Evolutionary conservation across 37 sponge, comb jelly and placozoan genomes (phyloP).

Genomic region (Cladorhizidae sp.): DNA sequence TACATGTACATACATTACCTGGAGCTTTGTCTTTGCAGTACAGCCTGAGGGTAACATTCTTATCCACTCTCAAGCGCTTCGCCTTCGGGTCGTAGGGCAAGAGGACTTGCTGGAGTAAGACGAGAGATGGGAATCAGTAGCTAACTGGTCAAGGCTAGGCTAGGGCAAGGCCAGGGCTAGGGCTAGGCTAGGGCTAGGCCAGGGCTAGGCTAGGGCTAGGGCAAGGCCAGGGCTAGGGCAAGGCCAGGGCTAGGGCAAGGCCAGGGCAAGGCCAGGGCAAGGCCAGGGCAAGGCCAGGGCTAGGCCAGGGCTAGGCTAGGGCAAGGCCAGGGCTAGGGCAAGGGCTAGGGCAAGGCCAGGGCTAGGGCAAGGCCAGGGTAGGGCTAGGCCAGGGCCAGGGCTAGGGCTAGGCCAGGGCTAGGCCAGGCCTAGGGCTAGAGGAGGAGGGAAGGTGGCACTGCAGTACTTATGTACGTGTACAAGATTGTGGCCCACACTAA

Average conservation of each 20-base stretch:
- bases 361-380: too few species aligned
- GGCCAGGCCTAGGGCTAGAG: too few species aligned
- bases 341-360: too few species aligned
- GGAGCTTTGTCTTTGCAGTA: conserved; percentile 77
- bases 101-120: conserved; percentile 63
- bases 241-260: not conserved
- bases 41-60: conserved; percentile 68
- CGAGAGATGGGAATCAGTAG: too few species aligned
- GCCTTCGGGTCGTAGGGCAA: conserved; percentile 69
- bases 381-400: too few species aligned
- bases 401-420: too few species aligned
- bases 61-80: conserved; percentile 72
- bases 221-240: not conserved
- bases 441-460: too few species aligned
- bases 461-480: too few species aligned
- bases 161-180: not conserved
- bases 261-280: not conserved
- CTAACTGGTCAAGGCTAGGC: too few species aligned
- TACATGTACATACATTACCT: conserved; percentile 28
- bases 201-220: not conserved
- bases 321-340: too few species aligned
- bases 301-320: too few species aligned
- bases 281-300: not conserved
- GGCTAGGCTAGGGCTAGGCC: not conserved
- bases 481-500: too few species aligned